Base-by-base conservation (phyloP, 2,113 vertebrate species). In the Gila orcuttii region DNA sequence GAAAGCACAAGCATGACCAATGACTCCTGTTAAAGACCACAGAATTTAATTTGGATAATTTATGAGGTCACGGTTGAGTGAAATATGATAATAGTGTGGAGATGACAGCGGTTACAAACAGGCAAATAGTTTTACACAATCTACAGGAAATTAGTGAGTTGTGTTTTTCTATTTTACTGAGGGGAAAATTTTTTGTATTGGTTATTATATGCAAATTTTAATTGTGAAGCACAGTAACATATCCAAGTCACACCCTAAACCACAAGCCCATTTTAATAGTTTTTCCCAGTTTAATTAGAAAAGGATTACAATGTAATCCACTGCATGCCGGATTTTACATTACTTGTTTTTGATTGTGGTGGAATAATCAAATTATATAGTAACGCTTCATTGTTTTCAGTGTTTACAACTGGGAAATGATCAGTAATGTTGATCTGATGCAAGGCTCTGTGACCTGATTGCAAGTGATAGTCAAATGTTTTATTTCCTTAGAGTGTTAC, bases 1-100 rank as follows among this genome's bases (percentile, higher is more conserved):
- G 68, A 23, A 78, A 71, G 2, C n/a, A 73, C 45, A 47, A 82
- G 81, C 76, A 52, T 55, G 79, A 73, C 64, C 74, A 45, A 55
- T 25, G 80, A 50, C 45, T 83, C 23, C 74, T 57, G 45, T 6
- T 59, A 42, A 42, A 81, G 50, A 77, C 28, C 39, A 78, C 82
- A 69, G 60, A 84, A 86, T 86, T 84, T 69, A 52, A 88, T 88
- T 86, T 62, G 50, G 69, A 39, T 52, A 75, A 73, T 86, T 84
- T 88, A 88, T 50, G 82, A 86, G 71, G 73, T 84, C 87, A 69
- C 9, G 17, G 9, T 12, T 45, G 68, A 81, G 76, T 31, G 81
- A 74, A 86, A 79, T 64, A 31, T 3, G 84, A 86, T 84, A 79
- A 17, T 42, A 50, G 85, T 25, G 47, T 33, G 42, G 69, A 82